Evolutionary conservation across 2,888 invertebrate species (phyloP).

Genomic region (Galeopsomyia nigrocyanea): DNA sequence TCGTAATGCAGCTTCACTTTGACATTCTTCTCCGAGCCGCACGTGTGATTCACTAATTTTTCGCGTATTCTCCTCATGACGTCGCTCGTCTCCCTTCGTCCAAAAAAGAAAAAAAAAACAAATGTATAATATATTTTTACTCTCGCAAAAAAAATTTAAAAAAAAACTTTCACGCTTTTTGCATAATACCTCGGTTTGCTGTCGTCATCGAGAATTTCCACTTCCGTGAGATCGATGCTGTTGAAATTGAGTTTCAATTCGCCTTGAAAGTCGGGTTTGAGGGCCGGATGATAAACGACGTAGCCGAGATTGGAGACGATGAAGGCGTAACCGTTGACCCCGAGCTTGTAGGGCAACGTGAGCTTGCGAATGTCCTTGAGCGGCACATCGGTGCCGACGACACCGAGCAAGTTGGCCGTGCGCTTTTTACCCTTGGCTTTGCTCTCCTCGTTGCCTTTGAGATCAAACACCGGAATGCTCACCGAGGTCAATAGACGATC

Average conservation of each 20-base stretch:
- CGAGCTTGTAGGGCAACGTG: slow-evolving; percentile 93
- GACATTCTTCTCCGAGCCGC: slow-evolving; percentile 77
- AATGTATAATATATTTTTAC: background rate
- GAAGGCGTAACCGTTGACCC: slow-evolving; percentile 96
- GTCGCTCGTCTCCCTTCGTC: slow-evolving; percentile 59
- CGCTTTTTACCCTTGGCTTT: slow-evolving; percentile 69
- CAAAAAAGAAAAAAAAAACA: background rate
- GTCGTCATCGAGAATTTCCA: slow-evolving; percentile 86
- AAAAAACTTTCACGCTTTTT: too few relatives aligned
- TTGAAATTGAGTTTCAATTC: slow-evolving; percentile 92
- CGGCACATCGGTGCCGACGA: slow-evolving; percentile 95
- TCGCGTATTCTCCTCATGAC: slow-evolving; percentile 72
- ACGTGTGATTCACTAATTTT: slow-evolving; percentile 79
- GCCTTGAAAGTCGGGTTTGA: slow-evolving; percentile 83
- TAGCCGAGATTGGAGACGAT: slow-evolving; percentile 98
- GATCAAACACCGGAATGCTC: slow-evolving; percentile 92
- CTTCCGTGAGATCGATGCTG: slow-evolving; percentile 95
- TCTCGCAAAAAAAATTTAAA: background rate
- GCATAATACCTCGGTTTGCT: slow-evolving; percentile 74
- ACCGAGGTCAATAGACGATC: slow-evolving; percentile 88
- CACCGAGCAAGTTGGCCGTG: slow-evolving; percentile 87
- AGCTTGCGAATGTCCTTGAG: slow-evolving; percentile 91
- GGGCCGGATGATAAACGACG: slow-evolving; percentile 92
- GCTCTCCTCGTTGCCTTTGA: slow-evolving; percentile 72
- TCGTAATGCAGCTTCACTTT: slow-evolving; percentile 88